phyloP scores from a whole-genome alignment of 2,888 invertebrate species.

The Rhorus exstirpatorius region DNA sequence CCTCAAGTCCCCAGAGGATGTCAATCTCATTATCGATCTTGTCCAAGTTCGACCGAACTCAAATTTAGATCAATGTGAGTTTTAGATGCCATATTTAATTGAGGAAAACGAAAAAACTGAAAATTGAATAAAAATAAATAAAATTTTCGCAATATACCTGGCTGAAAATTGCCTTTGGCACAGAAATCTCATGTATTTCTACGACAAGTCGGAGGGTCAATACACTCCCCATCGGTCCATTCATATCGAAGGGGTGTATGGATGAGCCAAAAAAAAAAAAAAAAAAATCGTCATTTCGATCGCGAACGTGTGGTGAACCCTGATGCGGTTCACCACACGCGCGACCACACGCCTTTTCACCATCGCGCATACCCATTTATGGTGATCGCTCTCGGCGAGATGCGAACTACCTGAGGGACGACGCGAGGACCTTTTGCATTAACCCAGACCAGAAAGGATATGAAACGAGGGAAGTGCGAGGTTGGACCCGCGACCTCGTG shows the following conservation, averaged over 20 bases:
- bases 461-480: conserved; percentile 33
- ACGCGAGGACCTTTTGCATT: conserved; percentile 60
- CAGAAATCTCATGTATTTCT: not conserved
- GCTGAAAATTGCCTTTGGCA: not conserved
- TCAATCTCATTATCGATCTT: too few relatives aligned
- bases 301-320: conserved; percentile 1
- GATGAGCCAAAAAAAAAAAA: conserved; percentile 28
- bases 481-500: conserved; percentile 50
- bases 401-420: conserved; percentile 39
- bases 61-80: too few relatives aligned
- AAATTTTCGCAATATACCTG: not conserved
- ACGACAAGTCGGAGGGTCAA: not conserved
- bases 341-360: conserved; percentile 73
- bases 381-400: conserved; percentile 62
- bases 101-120: not conserved
- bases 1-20: too few relatives aligned
- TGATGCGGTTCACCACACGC: conserved; percentile 68
- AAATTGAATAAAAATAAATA: not conserved
- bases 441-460: conserved; percentile 30
- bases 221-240: not conserved
- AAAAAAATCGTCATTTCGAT: conserved; percentile 49
- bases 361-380: conserved; percentile 72
- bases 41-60: too few relatives aligned
- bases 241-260: conserved; percentile 23
- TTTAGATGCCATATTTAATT: too few relatives aligned